phyloP scores from a whole-genome alignment of 2,113 vertebrate species.

The Cervus canadensis region DNA sequence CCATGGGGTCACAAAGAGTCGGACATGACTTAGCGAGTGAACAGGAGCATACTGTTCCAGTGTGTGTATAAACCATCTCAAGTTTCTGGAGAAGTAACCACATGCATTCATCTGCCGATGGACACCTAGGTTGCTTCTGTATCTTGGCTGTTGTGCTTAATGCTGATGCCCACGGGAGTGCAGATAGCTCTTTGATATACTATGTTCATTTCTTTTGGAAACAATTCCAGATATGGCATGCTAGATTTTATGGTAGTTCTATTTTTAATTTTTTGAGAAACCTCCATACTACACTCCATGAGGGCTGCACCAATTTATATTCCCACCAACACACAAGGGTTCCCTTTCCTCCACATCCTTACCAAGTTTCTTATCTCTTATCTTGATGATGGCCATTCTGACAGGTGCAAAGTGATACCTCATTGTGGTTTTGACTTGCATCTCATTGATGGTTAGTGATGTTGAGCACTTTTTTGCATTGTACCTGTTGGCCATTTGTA shows the following conservation, averaged over 20 bases:
- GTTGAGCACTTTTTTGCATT: rapidly evolving
- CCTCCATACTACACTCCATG: background rate
- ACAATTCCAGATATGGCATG: background rate
- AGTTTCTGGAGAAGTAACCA: background rate
- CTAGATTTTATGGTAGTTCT: background rate
- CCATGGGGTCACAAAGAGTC: background rate
- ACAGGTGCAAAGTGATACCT: background rate
- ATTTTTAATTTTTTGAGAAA: background rate
- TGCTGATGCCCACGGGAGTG: rapidly evolving
- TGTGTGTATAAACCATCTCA: rapidly evolving
- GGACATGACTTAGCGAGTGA: rapidly evolving
- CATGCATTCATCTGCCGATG: rapidly evolving
- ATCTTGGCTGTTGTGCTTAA: background rate
- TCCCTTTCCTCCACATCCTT: background rate
- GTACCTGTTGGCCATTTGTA: background rate
- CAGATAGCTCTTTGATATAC: background rate
- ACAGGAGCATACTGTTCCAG: rapidly evolving
- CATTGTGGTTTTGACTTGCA: no score
- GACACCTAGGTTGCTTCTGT: background rate
- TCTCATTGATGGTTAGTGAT: background rate
- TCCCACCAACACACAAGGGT: background rate
- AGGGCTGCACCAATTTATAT: background rate
- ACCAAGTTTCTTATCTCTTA: background rate
- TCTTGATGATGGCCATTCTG: background rate
- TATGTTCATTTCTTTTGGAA: background rate